phyloP scores from a whole-genome alignment of 2,888 invertebrate genomes.

The Teinopalpus imperialis region DNA sequence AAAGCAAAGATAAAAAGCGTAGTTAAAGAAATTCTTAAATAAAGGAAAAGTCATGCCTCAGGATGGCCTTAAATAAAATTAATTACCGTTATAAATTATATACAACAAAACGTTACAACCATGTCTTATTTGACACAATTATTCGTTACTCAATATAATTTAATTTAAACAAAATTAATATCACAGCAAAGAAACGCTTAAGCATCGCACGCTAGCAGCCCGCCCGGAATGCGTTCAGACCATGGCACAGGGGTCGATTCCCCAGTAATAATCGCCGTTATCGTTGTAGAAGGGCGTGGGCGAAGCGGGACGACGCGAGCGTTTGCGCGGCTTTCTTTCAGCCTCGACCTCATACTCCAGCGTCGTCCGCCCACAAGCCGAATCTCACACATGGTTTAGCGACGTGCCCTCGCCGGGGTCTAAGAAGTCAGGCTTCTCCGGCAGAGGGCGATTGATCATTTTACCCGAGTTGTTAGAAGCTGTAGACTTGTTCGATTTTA shows the following conservation, averaged over 20 bases:
- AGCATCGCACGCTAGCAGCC: constrained; percentile 35
- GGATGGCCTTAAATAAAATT: constrained; percentile 37
- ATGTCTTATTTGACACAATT: constrained; percentile 53
- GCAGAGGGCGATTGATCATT: constrained; percentile 87
- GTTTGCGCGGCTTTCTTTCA: constrained; percentile 4
- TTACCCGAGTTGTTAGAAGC: constrained; percentile 72
- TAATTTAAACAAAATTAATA: constrained; percentile 65
- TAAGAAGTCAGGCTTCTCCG: constrained; percentile 79
- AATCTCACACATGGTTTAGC: constrained; percentile 49
- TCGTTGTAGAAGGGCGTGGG: constrained; percentile 7
- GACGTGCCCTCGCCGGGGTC: constrained; percentile 71
- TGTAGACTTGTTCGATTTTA: constrained; percentile 52
- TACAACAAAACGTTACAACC: constrained; percentile 52
- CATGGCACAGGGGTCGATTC: constrained; percentile 24
- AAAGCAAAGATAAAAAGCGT: constrained; percentile 11
- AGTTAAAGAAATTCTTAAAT: neutral
- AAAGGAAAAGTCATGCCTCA: constrained; percentile 14
- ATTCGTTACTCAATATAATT: constrained; percentile 49
- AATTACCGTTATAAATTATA: constrained; percentile 49
- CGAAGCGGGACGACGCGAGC: constrained; percentile 7
- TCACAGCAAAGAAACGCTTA: constrained; percentile 72
- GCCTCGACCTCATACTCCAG: constrained; percentile 26
- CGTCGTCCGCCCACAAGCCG: constrained; percentile 28
- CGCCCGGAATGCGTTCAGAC: constrained; percentile 26
- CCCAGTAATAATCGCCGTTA: constrained; percentile 14